A percentile compares a stretch with the other conserved stretches of the same genome.
Evolutionary conservation across 2,797 vertebrate species (phyloP).

Genomic region (Enteromius mattozi): DNA sequence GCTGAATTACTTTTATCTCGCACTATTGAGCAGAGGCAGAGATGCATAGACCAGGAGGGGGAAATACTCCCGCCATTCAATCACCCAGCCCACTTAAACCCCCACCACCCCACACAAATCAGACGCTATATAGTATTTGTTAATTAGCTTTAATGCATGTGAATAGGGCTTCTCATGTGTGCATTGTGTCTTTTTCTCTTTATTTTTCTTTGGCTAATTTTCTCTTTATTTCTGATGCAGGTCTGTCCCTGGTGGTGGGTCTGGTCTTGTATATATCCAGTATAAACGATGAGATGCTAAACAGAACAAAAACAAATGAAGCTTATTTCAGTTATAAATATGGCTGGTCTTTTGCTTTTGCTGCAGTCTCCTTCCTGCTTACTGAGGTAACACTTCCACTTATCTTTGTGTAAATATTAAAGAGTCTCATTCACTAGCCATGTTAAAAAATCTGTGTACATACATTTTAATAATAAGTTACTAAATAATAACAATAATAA

Average conservation of each 20-base stretch:
- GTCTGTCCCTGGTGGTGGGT: slow-evolving; percentile 88
- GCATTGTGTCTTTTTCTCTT: neutral
- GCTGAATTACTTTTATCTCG: too few species aligned
- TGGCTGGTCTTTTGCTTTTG: slow-evolving; percentile 91
- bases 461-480: neutral
- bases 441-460: neutral
- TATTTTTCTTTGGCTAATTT: neutral
- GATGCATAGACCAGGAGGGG: too few species aligned
- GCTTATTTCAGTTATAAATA: slow-evolving; percentile 92
- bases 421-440: neutral
- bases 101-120: too few species aligned
- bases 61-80: too few species aligned
- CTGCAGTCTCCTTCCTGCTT: slow-evolving; percentile 91
- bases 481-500: neutral
- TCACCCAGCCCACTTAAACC: too few species aligned
- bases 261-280: slow-evolving; percentile 93
- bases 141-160: neutral
- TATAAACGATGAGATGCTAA: slow-evolving; percentile 92
- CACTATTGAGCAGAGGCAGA: neutral
- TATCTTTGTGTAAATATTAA: slow-evolving; percentile 8
- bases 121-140: neutral
- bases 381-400: slow-evolving; percentile 82
- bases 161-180: neutral
- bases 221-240: slow-evolving; percentile 63
- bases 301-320: slow-evolving; percentile 87